These are phyloP conservation scores for Tympanuchus pallidicinctus DNA, from an alignment of 2,113 vertebrate genomes.

Conservation along the genomic window DNA sequence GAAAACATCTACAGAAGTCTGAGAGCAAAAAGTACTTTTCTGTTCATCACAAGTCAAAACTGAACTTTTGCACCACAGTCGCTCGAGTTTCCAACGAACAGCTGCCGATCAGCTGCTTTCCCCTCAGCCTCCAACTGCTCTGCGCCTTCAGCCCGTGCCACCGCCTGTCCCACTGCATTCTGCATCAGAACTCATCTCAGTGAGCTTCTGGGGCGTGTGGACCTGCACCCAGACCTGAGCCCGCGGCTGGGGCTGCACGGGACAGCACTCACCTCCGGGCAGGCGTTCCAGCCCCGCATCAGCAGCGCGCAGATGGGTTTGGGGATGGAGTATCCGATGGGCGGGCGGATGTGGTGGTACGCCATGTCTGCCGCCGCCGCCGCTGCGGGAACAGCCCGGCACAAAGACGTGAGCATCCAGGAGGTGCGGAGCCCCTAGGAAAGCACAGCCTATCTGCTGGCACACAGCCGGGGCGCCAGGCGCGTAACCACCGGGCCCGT, in stretches of 20 bases:
- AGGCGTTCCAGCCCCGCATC: constrained; percentile 92
- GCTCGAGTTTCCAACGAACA: too few relatives aligned
- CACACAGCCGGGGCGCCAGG: background rate
- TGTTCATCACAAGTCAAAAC: background rate
- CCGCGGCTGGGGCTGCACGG: rapidly evolving
- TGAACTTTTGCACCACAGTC: background rate
- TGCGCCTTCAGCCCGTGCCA: too few relatives aligned
- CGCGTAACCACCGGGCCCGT: rapidly evolving
- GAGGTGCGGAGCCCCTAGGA: rapidly evolving
- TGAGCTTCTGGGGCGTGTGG: rapidly evolving
- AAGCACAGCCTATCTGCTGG: background rate
- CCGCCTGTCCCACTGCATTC: background rate
- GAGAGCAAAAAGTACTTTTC: background rate
- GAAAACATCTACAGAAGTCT: background rate
- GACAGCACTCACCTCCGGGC: constrained; percentile 85
- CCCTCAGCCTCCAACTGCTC: background rate
- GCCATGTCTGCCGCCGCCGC: constrained; percentile 95
- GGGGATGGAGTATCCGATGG: constrained; percentile 93
- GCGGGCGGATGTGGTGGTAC: constrained; percentile 91
- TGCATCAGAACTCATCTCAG: rapidly evolving
- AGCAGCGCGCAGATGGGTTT: constrained; percentile 91
- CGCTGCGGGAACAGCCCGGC: constrained; percentile 65
- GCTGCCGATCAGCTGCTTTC: too few relatives aligned
- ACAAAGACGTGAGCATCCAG: background rate
- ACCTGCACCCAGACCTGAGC: rapidly evolving